Percentiles rank a stretch among this genome's conserved stretches.
phyloP scores from a whole-genome alignment of 1,140 invertebrate genomes.

The Neotoxoptera formosana region DNA sequence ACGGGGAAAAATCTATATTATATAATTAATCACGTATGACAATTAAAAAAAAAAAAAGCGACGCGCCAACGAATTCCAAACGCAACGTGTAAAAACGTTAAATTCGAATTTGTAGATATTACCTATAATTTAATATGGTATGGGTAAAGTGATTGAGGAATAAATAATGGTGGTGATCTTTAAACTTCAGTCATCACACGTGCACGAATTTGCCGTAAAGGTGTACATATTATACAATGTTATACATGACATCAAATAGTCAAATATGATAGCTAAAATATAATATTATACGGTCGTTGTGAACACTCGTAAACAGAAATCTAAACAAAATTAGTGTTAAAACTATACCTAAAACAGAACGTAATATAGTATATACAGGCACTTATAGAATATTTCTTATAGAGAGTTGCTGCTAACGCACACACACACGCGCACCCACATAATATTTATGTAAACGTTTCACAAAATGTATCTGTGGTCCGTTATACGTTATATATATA shows the following conservation, averaged over 20 bases:
- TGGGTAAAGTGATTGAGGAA: neutral
- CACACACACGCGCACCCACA: neutral
- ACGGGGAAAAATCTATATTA: neutral
- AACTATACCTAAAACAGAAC: neutral
- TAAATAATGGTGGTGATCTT: neutral
- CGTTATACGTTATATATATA: neutral
- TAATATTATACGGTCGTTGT: neutral
- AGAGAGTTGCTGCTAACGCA: neutral
- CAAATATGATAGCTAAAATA: neutral
- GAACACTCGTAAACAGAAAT: neutral
- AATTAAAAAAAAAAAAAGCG: neutral
- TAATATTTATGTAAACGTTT: neutral
- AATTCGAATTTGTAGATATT: neutral
- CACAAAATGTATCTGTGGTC: neutral
- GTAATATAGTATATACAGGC: neutral
- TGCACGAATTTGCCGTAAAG: neutral
- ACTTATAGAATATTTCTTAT: neutral
- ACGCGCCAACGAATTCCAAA: neutral
- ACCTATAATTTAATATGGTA: neutral
- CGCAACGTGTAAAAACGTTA: neutral
- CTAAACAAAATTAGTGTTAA: neutral
- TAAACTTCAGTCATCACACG: neutral
- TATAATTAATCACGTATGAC: neutral
- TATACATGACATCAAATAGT: too few relatives aligned
- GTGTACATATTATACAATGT: neutral